phyloP scores from a whole-genome alignment of 2,797 vertebrate species.

The Lateolabrax maculatus region DNA sequence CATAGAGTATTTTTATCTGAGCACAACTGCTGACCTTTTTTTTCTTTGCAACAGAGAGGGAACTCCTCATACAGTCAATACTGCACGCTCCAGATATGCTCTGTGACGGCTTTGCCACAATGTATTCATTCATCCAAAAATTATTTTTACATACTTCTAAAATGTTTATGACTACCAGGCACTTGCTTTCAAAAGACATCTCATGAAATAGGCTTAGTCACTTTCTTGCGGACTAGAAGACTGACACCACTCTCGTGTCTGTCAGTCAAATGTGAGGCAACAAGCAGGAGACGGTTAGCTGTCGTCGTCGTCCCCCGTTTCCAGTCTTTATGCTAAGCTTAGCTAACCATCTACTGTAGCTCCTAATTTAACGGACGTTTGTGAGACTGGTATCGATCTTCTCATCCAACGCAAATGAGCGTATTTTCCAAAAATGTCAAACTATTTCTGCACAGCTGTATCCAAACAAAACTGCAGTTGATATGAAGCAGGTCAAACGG shows the following conservation, averaged over 20 bases:
- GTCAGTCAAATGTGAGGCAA: not conserved
- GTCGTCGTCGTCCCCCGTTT: no score
- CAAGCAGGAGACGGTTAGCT: not conserved
- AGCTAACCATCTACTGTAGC: no score
- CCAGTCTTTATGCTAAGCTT: not conserved
- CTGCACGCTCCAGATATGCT: not conserved
- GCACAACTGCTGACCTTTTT: no score
- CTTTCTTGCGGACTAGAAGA: not conserved
- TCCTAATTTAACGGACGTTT: not conserved
- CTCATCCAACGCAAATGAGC: not conserved
- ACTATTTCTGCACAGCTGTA: not conserved
- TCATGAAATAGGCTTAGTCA: not conserved
- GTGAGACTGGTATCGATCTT: not conserved
- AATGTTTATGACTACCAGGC: no score
- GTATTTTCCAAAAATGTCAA: conserved; percentile 1
- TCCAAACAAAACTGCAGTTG: not conserved
- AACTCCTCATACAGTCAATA: not conserved
- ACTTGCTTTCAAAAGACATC: not conserved
- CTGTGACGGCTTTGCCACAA: not conserved
- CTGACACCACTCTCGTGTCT: not conserved
- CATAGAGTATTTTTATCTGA: no score
- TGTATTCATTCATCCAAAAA: no score
- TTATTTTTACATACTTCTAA: not conserved
- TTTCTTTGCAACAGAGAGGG: not conserved
- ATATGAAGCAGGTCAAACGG: not conserved